Evolutionary conservation across 2,797 vertebrate species (phyloP).

Genomic region (Danio aesculapii): DNA sequence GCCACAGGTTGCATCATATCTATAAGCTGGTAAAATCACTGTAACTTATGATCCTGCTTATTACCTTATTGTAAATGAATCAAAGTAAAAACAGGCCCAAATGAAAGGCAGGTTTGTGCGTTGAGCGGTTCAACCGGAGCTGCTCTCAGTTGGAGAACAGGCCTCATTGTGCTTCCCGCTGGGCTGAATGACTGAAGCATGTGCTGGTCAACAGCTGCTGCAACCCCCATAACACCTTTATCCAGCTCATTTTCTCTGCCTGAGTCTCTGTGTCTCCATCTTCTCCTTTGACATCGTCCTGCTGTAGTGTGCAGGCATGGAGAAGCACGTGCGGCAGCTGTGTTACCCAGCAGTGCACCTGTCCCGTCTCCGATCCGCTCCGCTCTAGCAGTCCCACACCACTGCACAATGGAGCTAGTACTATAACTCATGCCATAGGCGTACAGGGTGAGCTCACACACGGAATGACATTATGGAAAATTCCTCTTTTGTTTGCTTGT

Average conservation of each 20-base stretch:
- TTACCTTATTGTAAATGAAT: not conserved
- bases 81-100: not conserved
- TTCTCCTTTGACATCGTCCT: constrained; percentile 33
- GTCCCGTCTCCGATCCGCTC: constrained; percentile 72
- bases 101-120: not conserved
- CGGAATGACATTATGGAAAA: too few species aligned
- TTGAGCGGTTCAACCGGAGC: constrained; percentile 6
- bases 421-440: too few species aligned
- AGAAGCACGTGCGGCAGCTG: constrained; percentile 41
- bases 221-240: constrained; percentile 39
- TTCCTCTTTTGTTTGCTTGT: too few species aligned
- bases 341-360: constrained; percentile 69
- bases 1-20: constrained; percentile 17
- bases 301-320: constrained; percentile 2
- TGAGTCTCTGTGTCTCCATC: constrained; percentile 12
- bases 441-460: too few species aligned
- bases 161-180: constrained; percentile 78
- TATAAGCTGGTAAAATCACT: not conserved
- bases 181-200: constrained; percentile 82
- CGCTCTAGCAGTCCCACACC: constrained; percentile 9
- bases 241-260: constrained; percentile 26
- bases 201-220: constrained; percentile 84
- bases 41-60: not conserved
- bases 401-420: not conserved
- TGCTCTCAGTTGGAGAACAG: constrained; percentile 72